A percentile compares a stretch with the other conserved stretches of the same genome.
Conservation (phyloP, 1,140 invertebrate species). For the Ectropis grisescens region DNA sequence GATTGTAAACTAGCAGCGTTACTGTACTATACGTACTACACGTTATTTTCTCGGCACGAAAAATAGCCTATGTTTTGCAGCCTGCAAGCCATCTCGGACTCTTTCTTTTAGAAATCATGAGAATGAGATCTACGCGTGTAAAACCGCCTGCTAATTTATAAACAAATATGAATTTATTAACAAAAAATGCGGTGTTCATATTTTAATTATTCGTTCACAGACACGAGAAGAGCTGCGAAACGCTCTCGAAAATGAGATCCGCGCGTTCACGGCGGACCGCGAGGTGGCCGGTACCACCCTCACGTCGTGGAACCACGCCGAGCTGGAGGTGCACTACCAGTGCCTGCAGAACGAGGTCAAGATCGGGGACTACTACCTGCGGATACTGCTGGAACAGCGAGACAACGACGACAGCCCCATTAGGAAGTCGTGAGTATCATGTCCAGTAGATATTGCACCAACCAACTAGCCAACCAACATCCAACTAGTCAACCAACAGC, state of each 20-base stretch:
- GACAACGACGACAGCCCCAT: slow-evolving; percentile 89
- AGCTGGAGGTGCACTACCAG: slow-evolving; percentile 95
- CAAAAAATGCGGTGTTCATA: no score
- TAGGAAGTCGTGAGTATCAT: slow-evolving; percentile 88
- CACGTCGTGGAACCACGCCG: slow-evolving; percentile 98
- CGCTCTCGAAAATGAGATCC: slow-evolving; percentile 94
- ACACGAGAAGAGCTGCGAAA: slow-evolving; percentile 95
- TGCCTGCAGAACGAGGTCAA: slow-evolving; percentile 96
- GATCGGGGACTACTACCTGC: slow-evolving; percentile 98
- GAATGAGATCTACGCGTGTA: no score
- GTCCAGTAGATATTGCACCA: slow-evolving; percentile 1
- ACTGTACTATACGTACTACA: no score
- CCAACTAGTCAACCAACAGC: no score
- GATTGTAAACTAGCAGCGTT: no score
- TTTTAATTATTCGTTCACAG: slow-evolving; percentile 64
- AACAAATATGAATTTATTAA: no score
- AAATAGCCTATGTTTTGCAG: no score
- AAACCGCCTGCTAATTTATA: no score
- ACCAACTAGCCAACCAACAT: background rate
- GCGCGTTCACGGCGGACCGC: slow-evolving; percentile 90
- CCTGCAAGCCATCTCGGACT: no score
- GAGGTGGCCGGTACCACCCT: slow-evolving; percentile 86
- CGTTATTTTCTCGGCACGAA: no score
- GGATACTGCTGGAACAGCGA: slow-evolving; percentile 93
- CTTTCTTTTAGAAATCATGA: no score